Evolutionary conservation across 2,113 vertebrate species (phyloP), one percentile per base, ranked within the genome.

Genomic region (Laticauda laticaudata): DNA sequence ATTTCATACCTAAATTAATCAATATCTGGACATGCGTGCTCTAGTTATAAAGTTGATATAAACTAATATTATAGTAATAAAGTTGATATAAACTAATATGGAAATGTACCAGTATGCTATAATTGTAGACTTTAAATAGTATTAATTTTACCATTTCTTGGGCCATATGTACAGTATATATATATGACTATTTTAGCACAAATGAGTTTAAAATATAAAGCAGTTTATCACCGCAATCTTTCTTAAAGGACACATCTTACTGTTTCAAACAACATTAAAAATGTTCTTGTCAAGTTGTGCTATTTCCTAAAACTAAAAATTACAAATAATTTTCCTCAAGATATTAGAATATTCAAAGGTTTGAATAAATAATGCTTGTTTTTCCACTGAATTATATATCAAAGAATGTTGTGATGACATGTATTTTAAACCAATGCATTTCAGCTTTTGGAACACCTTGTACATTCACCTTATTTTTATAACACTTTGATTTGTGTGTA

Each of bases 281-380:
- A 45, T 89, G 81, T 95, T 92, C 87, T 94, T 91, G 94, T 55
- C 92, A 91, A 75, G 18, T 86, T 94, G 57, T 85, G 55, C 55
- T 81, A 90, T 91, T 94, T 34, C 48, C 26, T 87, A 93, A 93
- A 53, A n/a, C 55, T 96, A 93, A 86, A 94, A 94, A 93, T 90
- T 95, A 95, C 90, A 93, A 93, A 94, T 87, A 93, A 92, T 93
- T 93, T 87, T 96, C 90, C 56, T 93, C 90, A 61, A 93, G 91
- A n/a, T 92, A 86, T 95, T 94, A 88, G 94, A 95, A 96, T 43
- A 43, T 93, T 94, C 91, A 94, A 95, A 94, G 94, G 91, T 97
- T 96, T 97, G 94, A 92, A 96, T n/a, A 95, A 96, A 95, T 93
- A 93, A 96, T 96, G 93, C 88, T 96, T 54, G 61, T 96, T 69